phyloP scores from a whole-genome alignment of 1,140 invertebrate genomes.

The Chlorops oryzae region DNA sequence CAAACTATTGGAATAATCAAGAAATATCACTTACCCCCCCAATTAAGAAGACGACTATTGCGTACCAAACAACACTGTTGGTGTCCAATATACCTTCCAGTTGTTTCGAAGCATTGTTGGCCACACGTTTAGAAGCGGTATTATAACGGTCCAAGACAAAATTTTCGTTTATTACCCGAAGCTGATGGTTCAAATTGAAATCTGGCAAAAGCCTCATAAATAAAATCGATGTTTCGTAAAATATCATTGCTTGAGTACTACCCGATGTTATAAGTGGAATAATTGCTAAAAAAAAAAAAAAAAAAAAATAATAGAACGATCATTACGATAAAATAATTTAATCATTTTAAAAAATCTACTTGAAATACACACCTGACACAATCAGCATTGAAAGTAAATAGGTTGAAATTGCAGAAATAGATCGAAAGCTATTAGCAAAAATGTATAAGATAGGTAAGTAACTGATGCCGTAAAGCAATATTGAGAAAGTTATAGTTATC shows the following conservation, averaged over 20 bases:
- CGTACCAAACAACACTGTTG: slow-evolving; percentile 3
- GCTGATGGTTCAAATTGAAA: slow-evolving; percentile 43
- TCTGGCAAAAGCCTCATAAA: slow-evolving; percentile 38
- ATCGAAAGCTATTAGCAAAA: slow-evolving; percentile 35
- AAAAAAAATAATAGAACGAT: slow-evolving; percentile 3
- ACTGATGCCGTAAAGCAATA: slow-evolving; percentile 38
- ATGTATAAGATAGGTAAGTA: slow-evolving; percentile 40
- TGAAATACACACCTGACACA: slow-evolving; percentile 29
- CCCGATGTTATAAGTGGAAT: slow-evolving; percentile 35
- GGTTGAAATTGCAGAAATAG: slow-evolving; percentile 41
- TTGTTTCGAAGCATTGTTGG: too few species aligned
- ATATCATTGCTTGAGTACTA: slow-evolving; percentile 30
- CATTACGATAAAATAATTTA: neutral
- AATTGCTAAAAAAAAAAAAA: slow-evolving; percentile 27
- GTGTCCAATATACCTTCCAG: too few species aligned
- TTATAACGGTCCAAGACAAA: slow-evolving; percentile 22
- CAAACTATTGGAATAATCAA: neutral
- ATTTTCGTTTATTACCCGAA: slow-evolving; percentile 40
- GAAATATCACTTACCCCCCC: slow-evolving; percentile 9
- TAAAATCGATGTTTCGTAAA: slow-evolving; percentile 29
- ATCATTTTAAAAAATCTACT: neutral
- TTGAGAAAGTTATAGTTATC: slow-evolving; percentile 21
- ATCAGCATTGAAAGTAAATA: slow-evolving; percentile 40
- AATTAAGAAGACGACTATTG: slow-evolving; percentile 16
- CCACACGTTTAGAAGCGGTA: neutral